Percentiles rank a stretch among this genome's conserved stretches.
These are phyloP conservation scores for Listrodromus nycthemerus DNA, from an alignment of 2,888 invertebrate genomes.

Conservation along the genomic window DNA sequence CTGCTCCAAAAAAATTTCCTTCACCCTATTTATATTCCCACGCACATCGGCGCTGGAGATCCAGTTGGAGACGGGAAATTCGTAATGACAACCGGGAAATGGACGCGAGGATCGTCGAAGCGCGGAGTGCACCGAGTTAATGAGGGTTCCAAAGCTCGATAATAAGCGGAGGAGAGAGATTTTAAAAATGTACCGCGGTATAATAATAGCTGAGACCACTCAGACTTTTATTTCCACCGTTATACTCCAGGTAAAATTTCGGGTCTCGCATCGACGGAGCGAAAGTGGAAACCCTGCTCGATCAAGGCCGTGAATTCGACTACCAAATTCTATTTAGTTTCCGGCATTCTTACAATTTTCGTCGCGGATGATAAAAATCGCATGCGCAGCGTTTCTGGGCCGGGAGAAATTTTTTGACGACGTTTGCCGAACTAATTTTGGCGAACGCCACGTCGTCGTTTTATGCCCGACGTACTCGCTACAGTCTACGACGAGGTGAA, in stretches of 20 bases:
- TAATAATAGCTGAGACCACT: conserved; percentile 56
- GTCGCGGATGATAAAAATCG: too few species aligned
- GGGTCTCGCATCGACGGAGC: neutral
- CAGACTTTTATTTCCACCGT: conserved; percentile 62
- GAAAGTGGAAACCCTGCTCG: conserved; percentile 5
- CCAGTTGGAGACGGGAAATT: conserved; percentile 31
- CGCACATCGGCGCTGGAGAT: conserved; percentile 18
- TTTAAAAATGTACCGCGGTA: conserved; percentile 26
- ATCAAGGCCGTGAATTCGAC: conserved; percentile 33
- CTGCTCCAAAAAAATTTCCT: neutral
- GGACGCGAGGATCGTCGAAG: conserved; percentile 10
- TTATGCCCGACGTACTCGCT: neutral
- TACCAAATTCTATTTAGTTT: neutral
- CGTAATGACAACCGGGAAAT: conserved; percentile 49
- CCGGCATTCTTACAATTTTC: too few species aligned
- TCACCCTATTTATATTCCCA: too few species aligned
- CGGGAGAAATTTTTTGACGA: too few species aligned
- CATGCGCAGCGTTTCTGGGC: too few species aligned
- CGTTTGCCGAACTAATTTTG: too few species aligned
- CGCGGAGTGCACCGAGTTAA: conserved; percentile 39
- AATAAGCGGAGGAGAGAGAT: conserved; percentile 41
- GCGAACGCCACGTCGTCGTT: too few species aligned
- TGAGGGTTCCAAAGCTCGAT: conserved; percentile 52
- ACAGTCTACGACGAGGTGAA: conserved; percentile 10
- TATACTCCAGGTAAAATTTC: conserved; percentile 64